These are phyloP conservation scores for Sardinella longiceps DNA, from an alignment of 2,797 vertebrate genomes.

Conservation along the genomic window DNA sequence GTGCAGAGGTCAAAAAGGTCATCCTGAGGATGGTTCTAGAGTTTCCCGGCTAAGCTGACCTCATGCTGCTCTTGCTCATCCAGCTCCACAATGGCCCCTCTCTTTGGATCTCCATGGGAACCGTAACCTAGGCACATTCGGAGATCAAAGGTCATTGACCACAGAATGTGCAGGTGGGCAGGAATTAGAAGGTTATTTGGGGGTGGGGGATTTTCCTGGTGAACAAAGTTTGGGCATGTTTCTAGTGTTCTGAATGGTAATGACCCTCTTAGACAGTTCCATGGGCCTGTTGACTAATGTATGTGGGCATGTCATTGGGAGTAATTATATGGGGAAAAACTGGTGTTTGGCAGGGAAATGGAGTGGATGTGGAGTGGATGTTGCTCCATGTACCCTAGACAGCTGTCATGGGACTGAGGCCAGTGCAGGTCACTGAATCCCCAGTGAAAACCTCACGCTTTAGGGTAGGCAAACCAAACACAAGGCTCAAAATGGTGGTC, in stretches of 20 bases:
- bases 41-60: constrained; percentile 63
- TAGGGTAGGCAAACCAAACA: background rate
- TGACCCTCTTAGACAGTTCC: background rate
- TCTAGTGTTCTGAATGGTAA: background rate
- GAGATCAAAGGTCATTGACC: constrained; percentile 54
- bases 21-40: constrained; percentile 57
- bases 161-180: constrained; percentile 54
- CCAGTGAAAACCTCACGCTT: background rate
- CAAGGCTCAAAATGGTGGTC: background rate
- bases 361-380: too few species aligned
- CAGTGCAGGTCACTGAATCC: background rate
- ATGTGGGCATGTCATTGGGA: background rate
- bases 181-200: constrained; percentile 3
- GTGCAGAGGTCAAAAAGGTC: constrained; percentile 57
- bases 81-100: constrained; percentile 72
- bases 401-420: background rate
- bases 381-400: background rate
- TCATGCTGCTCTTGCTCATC: constrained; percentile 68
- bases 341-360: too few species aligned
- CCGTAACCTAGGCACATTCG: constrained; percentile 52
- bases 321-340: background rate
- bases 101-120: constrained; percentile 72
- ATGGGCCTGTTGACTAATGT: background rate
- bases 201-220: background rate
- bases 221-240: background rate